These are phyloP conservation scores for Enteromius viviparus DNA, from an alignment of 2,797 vertebrate genomes.

Conservation along the genomic window DNA sequence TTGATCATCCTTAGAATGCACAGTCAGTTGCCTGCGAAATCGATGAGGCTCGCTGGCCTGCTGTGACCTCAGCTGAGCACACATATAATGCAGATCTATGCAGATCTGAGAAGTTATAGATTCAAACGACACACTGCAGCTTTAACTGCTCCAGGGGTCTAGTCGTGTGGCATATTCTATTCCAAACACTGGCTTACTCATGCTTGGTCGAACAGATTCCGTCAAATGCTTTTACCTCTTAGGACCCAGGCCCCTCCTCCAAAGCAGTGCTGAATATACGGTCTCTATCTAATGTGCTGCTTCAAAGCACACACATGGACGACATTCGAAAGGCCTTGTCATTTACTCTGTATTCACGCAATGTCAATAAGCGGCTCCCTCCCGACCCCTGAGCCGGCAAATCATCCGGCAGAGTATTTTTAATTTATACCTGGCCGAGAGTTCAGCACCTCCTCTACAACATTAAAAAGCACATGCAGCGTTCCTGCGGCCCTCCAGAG, in stretches of 20 bases:
- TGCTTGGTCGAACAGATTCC: neutral
- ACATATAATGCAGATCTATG: neutral
- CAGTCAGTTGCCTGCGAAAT: neutral
- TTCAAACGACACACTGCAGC: neutral
- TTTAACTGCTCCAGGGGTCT: constrained; percentile 9
- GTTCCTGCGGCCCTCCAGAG: neutral
- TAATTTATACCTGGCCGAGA: constrained; percentile 2
- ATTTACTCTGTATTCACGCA: constrained; percentile 33
- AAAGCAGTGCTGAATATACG: neutral
- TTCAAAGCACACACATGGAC: constrained; percentile 4
- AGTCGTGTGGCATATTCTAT: neutral
- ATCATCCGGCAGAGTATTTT: neutral
- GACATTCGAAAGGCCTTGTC: constrained; percentile 1
- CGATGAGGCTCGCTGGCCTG: neutral
- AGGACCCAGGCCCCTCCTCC: neutral
- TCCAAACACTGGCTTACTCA: constrained; percentile 11
- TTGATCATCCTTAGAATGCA: neutral
- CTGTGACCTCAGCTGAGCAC: constrained; percentile 5
- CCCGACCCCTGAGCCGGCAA: constrained; percentile 3
- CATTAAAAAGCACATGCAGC: neutral
- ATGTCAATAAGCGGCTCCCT: constrained; percentile 18
- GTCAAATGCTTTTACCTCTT: neutral
- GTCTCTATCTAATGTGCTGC: neutral
- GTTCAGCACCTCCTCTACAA: constrained; percentile 2
- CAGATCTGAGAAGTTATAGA: constrained; percentile 12